These are phyloP conservation scores for Eupithecia vulgata DNA, from an alignment of 2,888 invertebrate species.

Conservation along the genomic window DNA sequence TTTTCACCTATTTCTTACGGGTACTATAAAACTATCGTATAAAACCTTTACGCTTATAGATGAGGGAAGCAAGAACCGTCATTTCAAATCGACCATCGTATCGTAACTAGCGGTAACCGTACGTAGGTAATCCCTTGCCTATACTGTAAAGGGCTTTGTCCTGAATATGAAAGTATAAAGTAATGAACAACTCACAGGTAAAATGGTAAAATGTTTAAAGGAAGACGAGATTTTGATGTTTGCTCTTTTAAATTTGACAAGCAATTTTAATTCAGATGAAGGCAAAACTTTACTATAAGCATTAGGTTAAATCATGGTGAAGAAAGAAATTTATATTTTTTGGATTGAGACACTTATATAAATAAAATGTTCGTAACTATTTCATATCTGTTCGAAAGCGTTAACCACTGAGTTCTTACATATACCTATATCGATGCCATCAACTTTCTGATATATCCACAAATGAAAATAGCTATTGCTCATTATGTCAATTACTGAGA, in stretches of 20 bases:
- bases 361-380: no score
- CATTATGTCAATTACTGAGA: no score
- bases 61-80: neutral
- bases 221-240: neutral
- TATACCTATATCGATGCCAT: no score
- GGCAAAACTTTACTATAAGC: no score
- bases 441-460: no score
- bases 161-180: neutral
- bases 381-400: no score
- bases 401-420: no score
- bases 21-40: slow-evolving; percentile 5
- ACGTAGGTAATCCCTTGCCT: neutral
- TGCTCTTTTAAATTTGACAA: neutral
- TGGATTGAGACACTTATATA: no score
- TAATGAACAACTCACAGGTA: neutral
- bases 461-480: no score
- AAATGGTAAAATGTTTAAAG: neutral
- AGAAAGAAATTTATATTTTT: no score
- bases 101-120: neutral
- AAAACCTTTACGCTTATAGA: slow-evolving; percentile 4
- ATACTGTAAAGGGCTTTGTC: neutral
- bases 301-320: no score
- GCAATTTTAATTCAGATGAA: no score
- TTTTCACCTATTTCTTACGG: slow-evolving; percentile 10
- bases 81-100: neutral